A percentile compares a stretch with the other conserved stretches of the same genome.
Conservation (phyloP, 30 jellyfish, hydroid and myxozoan genomes). For the Aurelia sp. region DNA sequence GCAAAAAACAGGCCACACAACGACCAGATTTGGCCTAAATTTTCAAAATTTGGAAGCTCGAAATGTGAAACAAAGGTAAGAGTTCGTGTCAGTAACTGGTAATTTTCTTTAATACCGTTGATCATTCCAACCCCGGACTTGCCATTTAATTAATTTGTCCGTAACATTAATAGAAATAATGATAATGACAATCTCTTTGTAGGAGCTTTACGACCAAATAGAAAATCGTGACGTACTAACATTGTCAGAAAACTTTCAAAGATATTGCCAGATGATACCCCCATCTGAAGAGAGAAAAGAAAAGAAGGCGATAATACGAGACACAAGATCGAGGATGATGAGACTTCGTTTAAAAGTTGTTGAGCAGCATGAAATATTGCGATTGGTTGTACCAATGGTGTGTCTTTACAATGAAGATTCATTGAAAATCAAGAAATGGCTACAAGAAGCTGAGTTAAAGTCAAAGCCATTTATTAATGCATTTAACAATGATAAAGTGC, state of each 20-base stretch:
- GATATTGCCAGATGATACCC: constrained; percentile 78
- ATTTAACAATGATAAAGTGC: constrained; percentile 38
- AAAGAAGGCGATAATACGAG: constrained; percentile 60
- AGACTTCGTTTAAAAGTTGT: constrained; percentile 30
- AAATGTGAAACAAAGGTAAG: too few relatives aligned
- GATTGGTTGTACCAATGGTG: constrained; percentile 65
- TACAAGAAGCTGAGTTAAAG: constrained; percentile 66
- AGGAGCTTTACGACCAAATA: constrained; percentile 65
- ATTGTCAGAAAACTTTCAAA: constrained; percentile 68
- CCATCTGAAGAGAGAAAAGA: constrained; percentile 69
- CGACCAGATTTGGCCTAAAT: too few relatives aligned
- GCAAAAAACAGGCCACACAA: too few relatives aligned
- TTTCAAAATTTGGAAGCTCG: too few relatives aligned
- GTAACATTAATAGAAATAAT: too few relatives aligned
- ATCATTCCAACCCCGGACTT: too few relatives aligned
- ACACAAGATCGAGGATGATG: constrained; percentile 62
- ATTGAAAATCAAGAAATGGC: constrained; percentile 66
- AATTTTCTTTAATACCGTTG: too few relatives aligned
- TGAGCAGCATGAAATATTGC: constrained; percentile 64
- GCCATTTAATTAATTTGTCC: too few relatives aligned
- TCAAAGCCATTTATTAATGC: constrained; percentile 39
- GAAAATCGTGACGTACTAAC: constrained; percentile 54
- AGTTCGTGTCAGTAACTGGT: too few relatives aligned
- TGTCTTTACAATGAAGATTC: constrained; percentile 60
- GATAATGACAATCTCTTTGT: neutral